These are phyloP conservation scores for Lepidurus packardi DNA, from an alignment of 1,140 invertebrate species.

Conservation along the genomic window DNA sequence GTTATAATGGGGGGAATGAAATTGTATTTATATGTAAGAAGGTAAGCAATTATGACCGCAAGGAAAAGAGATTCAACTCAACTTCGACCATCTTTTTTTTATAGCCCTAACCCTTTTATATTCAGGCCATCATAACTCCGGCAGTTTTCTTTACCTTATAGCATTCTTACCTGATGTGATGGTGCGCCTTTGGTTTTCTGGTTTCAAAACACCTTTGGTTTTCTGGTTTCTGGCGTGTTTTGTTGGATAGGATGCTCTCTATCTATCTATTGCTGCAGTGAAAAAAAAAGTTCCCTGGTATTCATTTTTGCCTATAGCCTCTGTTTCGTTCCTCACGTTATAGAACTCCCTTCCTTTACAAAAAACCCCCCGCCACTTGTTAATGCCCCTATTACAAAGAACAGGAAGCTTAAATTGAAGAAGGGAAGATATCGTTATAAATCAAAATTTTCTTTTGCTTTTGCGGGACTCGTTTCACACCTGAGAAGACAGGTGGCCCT, in stretches of 20 bases:
- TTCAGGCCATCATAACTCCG: not conserved
- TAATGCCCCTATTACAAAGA: slow-evolving; percentile 22
- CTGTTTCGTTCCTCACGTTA: not conserved
- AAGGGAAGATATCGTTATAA: slow-evolving; percentile 22
- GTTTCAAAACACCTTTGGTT: not conserved
- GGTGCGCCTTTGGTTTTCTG: not conserved
- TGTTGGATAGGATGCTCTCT: not conserved
- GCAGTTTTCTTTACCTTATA: not conserved
- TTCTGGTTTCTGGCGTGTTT: not conserved
- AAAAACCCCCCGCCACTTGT: slow-evolving; percentile 20
- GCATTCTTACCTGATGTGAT: slow-evolving; percentile 1
- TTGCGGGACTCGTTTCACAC: slow-evolving; percentile 16
- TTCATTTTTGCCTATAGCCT: not conserved
- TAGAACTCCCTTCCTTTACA: not conserved
- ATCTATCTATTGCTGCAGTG: not conserved
- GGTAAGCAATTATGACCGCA: not conserved
- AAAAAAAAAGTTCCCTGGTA: not conserved
- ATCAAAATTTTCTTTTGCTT: slow-evolving; percentile 22
- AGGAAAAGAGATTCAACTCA: slow-evolving; percentile 3
- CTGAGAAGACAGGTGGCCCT: slow-evolving; percentile 20
- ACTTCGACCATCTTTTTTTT: not conserved
- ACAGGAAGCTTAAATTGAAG: slow-evolving; percentile 22
- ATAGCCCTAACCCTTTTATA: slow-evolving; percentile 15
- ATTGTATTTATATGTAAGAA: not conserved
- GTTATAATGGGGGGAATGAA: not conserved